Evolutionary conservation across 2,888 invertebrate genomes (phyloP), one percentile per base, ranked within the genome.

Genomic region (Drosophila pegasa): DNA sequence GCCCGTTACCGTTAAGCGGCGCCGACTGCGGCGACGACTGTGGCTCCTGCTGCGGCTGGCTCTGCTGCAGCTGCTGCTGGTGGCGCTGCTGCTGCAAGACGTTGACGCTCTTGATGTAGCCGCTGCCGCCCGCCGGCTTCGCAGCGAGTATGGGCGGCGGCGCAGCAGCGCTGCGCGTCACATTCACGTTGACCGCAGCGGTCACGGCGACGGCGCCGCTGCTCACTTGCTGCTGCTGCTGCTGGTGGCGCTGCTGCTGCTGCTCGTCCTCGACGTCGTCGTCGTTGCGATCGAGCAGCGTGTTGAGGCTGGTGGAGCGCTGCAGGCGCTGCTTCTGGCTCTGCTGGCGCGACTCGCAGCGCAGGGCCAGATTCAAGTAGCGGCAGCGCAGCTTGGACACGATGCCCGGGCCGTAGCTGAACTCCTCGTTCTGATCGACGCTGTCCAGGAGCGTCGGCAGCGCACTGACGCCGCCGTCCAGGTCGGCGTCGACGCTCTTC

Each of bases 321-420:
- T 97, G 94, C 88, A 97, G 59, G 16, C 80, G 72, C 55, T 81
- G 93, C 72, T 94, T 93, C 71, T 97, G 94, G 16, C 95, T 94
- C 8, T 95, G 95, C 41, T 94, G 94, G 66, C 94, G 93, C 62
- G 94, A 94, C 85, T 96, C 96, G n/a, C 75, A 68, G 55, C 97
- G 94, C 71, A 97, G 93, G 10, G 97, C 96, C 76, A 97, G 94
- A 91, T 96, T 97, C 73, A 98, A 94, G 91, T 97, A 98, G 90
- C 97, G 95, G 90, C 96, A 96, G 91, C 96, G 95, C 78, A 98
- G 94, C 86, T 96, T 96, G 89, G 96, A 97, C 38, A 98, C 98
- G 90, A 98, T 97, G 63, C 98, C 97, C 55, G 98, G 98, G 1
- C 98, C 98, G 93, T 98, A 97, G 90, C 96, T 95, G 63, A 97